Evolutionary conservation across 2,113 vertebrate genomes (phyloP).

Genomic region (Albula glossodonta): DNA sequence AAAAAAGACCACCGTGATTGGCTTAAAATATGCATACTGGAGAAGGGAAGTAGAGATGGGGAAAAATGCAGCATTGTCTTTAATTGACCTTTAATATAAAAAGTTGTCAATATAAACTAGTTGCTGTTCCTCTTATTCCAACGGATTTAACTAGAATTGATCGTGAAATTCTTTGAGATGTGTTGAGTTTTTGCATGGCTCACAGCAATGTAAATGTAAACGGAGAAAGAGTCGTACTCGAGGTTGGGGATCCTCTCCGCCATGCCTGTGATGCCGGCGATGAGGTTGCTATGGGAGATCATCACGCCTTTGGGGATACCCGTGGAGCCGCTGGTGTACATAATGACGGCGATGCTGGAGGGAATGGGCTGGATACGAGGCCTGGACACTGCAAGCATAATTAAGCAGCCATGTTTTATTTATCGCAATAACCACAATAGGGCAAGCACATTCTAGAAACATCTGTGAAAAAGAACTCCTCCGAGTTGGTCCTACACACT

Average conservation of each 20-base stretch:
- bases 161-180: too few species aligned
- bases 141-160: too few species aligned
- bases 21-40: too few species aligned
- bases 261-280: slow-evolving; percentile 94
- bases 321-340: slow-evolving; percentile 98
- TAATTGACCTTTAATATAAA: too few species aligned
- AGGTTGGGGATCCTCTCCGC: slow-evolving; percentile 88
- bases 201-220: background rate
- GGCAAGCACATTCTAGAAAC: too few species aligned
- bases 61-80: background rate
- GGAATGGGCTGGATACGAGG: slow-evolving; percentile 71
- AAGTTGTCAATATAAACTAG: too few species aligned
- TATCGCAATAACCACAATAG: background rate
- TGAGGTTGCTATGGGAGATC: slow-evolving; percentile 95
- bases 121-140: too few species aligned
- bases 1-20: too few species aligned
- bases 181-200: too few species aligned
- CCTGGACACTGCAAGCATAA: slow-evolving; percentile 60
- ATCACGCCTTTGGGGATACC: slow-evolving; percentile 97
- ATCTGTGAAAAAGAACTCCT: too few species aligned
- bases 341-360: slow-evolving; percentile 90
- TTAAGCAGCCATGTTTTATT: background rate
- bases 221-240: slow-evolving; percentile 67
- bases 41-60: background rate
- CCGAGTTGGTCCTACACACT: too few species aligned